Conservation (phyloP, 2,797 vertebrate genomes). For the Capromys pilorides region DNA sequence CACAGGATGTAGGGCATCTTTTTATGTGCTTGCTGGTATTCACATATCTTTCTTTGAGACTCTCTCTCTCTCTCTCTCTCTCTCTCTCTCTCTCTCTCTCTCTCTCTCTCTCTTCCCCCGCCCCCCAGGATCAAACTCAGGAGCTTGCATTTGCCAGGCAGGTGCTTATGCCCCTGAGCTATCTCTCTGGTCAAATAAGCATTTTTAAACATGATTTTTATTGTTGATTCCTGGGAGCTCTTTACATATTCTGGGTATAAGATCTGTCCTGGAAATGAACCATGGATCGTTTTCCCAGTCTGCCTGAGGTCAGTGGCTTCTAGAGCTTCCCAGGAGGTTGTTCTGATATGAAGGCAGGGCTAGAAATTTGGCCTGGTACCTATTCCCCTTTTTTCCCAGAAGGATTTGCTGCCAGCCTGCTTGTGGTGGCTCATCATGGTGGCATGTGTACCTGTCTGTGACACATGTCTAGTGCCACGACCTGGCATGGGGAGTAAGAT, state of each 20-base stretch:
- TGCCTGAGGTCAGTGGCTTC: background rate
- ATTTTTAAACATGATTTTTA: slow-evolving; percentile 1
- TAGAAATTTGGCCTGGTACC: background rate
- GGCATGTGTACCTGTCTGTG: background rate
- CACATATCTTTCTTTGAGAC: background rate
- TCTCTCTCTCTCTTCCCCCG: no score
- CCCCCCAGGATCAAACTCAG: no score
- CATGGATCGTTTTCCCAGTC: background rate
- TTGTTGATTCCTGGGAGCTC: slow-evolving; percentile 25
- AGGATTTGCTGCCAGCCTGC: background rate
- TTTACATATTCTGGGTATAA: background rate
- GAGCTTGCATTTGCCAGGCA: no score
- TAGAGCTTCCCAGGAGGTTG: background rate
- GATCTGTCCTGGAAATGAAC: background rate
- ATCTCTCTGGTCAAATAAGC: no score
- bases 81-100: no score
- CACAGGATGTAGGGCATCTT: background rate
- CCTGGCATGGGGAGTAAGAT: background rate
- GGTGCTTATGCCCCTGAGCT: no score
- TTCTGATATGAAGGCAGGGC: background rate
- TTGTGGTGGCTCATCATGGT: background rate
- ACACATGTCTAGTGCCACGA: background rate
- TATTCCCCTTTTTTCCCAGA: background rate
- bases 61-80: no score
- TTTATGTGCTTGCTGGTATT: background rate